These are phyloP conservation scores for Grus americana DNA, from an alignment of 2,113 vertebrate species.

Conservation along the genomic window DNA sequence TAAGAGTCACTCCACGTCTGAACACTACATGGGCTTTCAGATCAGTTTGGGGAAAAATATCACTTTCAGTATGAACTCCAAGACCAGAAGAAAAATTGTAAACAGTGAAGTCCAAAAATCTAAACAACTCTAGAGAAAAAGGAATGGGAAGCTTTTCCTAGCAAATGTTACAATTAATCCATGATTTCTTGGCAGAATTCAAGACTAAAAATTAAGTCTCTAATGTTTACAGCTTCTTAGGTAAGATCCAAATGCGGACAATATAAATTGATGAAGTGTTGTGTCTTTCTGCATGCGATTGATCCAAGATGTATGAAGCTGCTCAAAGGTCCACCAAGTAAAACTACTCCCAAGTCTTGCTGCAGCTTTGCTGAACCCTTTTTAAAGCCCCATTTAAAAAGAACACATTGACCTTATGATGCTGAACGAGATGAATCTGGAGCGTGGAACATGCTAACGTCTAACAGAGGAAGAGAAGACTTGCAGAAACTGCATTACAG, in stretches of 20 bases:
- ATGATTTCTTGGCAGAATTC: background rate
- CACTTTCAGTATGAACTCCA: background rate
- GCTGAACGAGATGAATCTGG: background rate
- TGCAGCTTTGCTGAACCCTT: background rate
- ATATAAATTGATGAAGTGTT: background rate
- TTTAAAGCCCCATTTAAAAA: background rate
- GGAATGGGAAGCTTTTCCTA: background rate
- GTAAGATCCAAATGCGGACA: background rate
- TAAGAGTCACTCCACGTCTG: background rate
- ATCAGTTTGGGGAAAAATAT: background rate
- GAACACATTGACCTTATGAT: rapidly evolving
- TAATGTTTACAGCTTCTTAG: background rate
- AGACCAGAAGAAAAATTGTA: background rate
- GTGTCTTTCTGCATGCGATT: background rate
- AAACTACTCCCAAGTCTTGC: rapidly evolving
- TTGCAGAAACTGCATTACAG: background rate
- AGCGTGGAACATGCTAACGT: background rate
- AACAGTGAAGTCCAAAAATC: background rate
- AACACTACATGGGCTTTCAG: background rate
- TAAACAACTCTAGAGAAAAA: background rate
- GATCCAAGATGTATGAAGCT: background rate
- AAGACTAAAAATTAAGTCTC: background rate
- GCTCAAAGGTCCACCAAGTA: background rate
- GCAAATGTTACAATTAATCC: background rate
- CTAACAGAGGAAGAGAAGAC: background rate